Conservation (phyloP, 2,113 vertebrate genomes). For the Butorides virescens region DNA sequence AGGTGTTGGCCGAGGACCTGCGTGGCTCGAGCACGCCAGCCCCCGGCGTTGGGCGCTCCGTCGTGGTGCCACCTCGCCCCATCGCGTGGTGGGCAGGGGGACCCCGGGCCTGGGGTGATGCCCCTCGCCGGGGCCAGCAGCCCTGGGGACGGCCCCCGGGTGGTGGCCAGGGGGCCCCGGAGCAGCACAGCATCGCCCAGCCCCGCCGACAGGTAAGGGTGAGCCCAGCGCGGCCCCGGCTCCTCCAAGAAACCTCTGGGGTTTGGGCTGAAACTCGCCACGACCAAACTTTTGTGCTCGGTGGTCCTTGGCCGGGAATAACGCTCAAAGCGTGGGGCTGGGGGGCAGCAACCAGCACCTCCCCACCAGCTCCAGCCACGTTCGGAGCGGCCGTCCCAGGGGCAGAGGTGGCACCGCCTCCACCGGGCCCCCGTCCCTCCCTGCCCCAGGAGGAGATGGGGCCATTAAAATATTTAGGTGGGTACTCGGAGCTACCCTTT, state of each 20-base stretch:
- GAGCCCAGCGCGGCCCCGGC: neutral
- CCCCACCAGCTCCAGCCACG: accelerated
- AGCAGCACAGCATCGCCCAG: neutral
- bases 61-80: neutral
- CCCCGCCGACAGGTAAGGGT: no score
- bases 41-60: neutral
- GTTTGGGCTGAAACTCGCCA: neutral
- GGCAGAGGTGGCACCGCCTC: neutral
- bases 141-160: neutral
- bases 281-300: accelerated
- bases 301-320: neutral
- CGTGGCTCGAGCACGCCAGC: neutral
- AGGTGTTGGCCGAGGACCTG: neutral
- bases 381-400: accelerated
- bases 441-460: neutral
- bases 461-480: accelerated
- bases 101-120: neutral
- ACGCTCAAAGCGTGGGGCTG: no score
- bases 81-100: neutral
- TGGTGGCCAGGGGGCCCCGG: neutral
- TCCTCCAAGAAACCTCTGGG: neutral
- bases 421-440: neutral
- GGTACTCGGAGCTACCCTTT: neutral
- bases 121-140: accelerated
- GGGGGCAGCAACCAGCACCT: neutral